Evolutionary conservation across 1,140 invertebrate species (phyloP), one percentile per base, ranked within the genome.

Genomic region (Frieseomelitta varia): DNA sequence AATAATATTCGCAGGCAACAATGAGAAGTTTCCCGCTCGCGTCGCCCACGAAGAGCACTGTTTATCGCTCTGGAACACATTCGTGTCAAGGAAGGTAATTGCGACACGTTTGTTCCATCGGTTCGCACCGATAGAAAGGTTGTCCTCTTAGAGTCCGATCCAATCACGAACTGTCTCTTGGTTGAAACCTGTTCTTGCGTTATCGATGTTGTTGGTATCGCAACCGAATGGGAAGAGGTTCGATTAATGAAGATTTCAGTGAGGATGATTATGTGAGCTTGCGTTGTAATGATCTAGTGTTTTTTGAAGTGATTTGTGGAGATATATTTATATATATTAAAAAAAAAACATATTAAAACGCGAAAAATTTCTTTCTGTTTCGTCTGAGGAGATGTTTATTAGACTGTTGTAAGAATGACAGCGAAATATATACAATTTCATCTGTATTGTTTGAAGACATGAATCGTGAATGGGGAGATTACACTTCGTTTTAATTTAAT

Each of bases 21-120:
- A 55, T 68, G 34, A 56, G 34, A 80, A 72, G 77, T 79, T 84
- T 84, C 63, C 68, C 65, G 30, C 77, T 84, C 30, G 67, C 58
- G 67, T 30, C 76, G 76, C 81, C 81, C 76, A 84, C 75, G 67
- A 84, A 34, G 67, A 79, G 34, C 81, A 55, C 65, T 27, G 53
- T 69, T 78, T 79, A 30, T 47, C 56, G 81, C 81, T 84, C 81
- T 79, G 76, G 27, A 79, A 84, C 77, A 51, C 81, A 84, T 84
- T 79, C 55, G 67, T 84, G 81, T 84, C 81, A 84, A 84, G 81
- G 76, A 84, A 84, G 75, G 68, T 63, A 79, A 83, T 69, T 47
- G 65, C 81, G 27, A 71, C 56, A 58, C 30, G 47, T 78, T 78
- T 78, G 61, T 78, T 77, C n/a, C 61, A 65, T 51, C 61, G 12